Conservation (phyloP, 2,888 invertebrate genomes). For the Drosophila mulleri region DNA sequence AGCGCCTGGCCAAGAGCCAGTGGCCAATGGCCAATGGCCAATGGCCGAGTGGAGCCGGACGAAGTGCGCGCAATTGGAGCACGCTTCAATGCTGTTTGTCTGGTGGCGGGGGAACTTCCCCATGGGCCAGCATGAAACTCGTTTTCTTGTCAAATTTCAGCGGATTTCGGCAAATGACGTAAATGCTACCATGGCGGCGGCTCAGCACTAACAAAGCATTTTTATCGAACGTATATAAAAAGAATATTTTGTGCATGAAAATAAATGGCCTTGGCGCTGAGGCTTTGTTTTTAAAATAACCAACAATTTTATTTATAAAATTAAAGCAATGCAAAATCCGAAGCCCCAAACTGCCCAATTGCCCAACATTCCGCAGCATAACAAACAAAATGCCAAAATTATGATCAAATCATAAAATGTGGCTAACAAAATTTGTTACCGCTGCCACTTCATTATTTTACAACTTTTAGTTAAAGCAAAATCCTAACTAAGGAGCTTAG, state of each 20-base stretch:
- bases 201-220: conserved; percentile 47
- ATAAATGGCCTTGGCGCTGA: conserved; percentile 70
- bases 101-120: conserved; percentile 49
- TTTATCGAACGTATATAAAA: conserved; percentile 70
- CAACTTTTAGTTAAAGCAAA: conserved; percentile 30
- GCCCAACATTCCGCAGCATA: conserved; percentile 15
- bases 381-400: conserved; percentile 8
- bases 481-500: conserved; percentile 51
- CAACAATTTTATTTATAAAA: conserved; percentile 22
- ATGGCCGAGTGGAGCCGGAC: conserved; percentile 2
- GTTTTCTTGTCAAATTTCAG: conserved; percentile 39
- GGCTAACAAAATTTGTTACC: background rate
- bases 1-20: conserved; percentile 1
- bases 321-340: conserved; percentile 11
- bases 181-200: conserved; percentile 49
- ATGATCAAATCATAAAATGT: conserved; percentile 11
- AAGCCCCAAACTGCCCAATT: background rate
- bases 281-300: conserved; percentile 34
- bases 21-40: conserved; percentile 1
- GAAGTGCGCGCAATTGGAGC: conserved; percentile 52
- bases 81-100: conserved; percentile 37
- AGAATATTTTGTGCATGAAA: conserved; percentile 68
- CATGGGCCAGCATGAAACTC: conserved; percentile 37
- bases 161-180: conserved; percentile 50
- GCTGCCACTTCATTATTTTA: conserved; percentile 2